Percentiles rank a stretch among this genome's conserved stretches.
Evolutionary conservation across 2,113 vertebrate species (phyloP).

Genomic region (Epinephelus moara): DNA sequence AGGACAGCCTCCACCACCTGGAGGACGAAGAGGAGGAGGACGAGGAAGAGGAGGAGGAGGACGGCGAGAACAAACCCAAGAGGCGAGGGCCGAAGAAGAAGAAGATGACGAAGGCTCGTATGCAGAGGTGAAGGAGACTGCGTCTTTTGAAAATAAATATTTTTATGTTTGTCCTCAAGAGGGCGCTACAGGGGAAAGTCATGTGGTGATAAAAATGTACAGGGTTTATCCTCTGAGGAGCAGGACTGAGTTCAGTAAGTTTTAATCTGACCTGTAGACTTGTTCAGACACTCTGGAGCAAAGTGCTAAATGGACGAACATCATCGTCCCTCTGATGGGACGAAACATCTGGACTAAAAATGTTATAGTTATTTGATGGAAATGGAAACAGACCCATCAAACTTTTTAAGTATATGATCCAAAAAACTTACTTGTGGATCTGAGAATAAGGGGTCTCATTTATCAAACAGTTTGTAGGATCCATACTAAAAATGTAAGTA

Average conservation of each 20-base stretch:
- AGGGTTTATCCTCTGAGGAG: conserved; percentile 22
- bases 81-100: conserved; percentile 97
- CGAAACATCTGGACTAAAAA: background rate
- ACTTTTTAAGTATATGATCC: background rate
- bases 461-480: too few species aligned
- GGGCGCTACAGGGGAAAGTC: background rate
- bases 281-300: background rate
- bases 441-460: background rate
- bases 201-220: background rate
- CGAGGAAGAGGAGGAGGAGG: conserved; percentile 92
- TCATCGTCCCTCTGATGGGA: background rate
- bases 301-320: background rate
- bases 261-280: background rate
- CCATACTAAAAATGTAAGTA: too few species aligned
- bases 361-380: background rate
- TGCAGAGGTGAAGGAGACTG: conserved; percentile 85
- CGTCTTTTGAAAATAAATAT: background rate
- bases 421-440: background rate
- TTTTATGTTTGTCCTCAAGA: background rate
- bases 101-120: conserved; percentile 98
- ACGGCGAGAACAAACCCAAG: conserved; percentile 95
- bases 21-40: conserved; percentile 90
- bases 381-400: background rate
- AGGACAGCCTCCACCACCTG: conserved; percentile 72
- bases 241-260: background rate